Evolutionary conservation across 2,797 vertebrate species (phyloP), one percentile per base, ranked within the genome.

Genomic region (Leptoclinus maculatus): DNA sequence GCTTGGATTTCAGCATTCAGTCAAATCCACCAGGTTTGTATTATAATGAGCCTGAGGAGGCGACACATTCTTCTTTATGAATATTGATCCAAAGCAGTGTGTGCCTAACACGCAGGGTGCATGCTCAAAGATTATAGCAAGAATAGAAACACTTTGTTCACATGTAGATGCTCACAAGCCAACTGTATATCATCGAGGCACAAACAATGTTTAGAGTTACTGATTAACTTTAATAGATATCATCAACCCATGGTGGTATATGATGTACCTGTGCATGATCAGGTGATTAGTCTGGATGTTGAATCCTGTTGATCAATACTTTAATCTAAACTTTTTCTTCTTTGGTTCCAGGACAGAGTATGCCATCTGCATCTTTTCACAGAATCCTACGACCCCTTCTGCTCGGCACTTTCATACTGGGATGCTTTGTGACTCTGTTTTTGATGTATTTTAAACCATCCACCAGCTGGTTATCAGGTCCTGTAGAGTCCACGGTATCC

Each of bases 401-500:
- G 93, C 94, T 98, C 65, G 89, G 96, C 91, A 97, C 96, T 76
- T 93, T 98, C 88, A 88, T 98, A 76, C 94, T 99, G 94, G 97
- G 96, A 94, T 98, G 97, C 93, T 98, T 99, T 92, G 96, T 98
- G 96, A 97, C 97, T 84, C 94, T 97, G 92, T 97, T 99, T 93
- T 94, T 99, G 79, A 97, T 99, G 95, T 99, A 99, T 93, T 96
- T 97, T 94, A 99, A 99, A 88, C 98, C 98, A 53, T 97, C 97
- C 79, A 98, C 95, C 43, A 97, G 95, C 93, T 99, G 98, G 98
- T 93, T 99, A 83, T 97, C 97, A 43, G 95, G 96, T 83, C 97
- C 97, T 0, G 95, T 97, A 73, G 97, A 99, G 91, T 97, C 97
- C 21, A 97, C 97, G 79, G 96, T 95, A 41, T 96, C 97, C 59